Evolutionary conservation across 2,113 vertebrate genomes (phyloP), one percentile per base, ranked within the genome.

Genomic region (Nematolebias whitei): DNA sequence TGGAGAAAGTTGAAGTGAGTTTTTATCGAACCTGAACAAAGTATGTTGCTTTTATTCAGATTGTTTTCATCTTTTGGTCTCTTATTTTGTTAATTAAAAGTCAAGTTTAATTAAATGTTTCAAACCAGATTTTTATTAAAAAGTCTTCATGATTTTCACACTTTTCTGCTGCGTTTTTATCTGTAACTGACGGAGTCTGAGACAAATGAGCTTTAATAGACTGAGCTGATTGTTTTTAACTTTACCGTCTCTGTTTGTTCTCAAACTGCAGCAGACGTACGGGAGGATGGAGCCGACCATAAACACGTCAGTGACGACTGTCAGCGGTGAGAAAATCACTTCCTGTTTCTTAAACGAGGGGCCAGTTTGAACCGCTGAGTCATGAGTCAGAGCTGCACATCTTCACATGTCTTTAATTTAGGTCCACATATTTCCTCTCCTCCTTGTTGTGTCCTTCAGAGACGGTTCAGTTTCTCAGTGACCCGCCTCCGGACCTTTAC

Each of bases 401-500:
- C 3, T 51, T 18, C 10, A 12, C 12, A 4, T 18, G 0, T 29
- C 12, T 51, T n/a, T 13, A 32, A 12, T 14, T 40, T 23, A 1
- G 4, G 2, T 4, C 40, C 12, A 0, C 26, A 7, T n/a, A 4
- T 22, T 7, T 6, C 22, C 23, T 26, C 26, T n/a, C n/a, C 3
- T 7, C 50, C 7, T 8, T 43, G 19, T 10, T 29, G 12, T n/a
- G 3, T 53, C 40, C 47, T 32, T 50, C 89, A 98, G 97, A 93
- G 11, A 78, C 78, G 35, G 95, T 80, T 87, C 91, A 86, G 54
- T 93, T 95, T 89, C 92, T 99, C 23, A 94, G 92, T 15, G 92
- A 94, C 76, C 95, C 97, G 0, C 95, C 96, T 40, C 86, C 94
- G 55, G 93, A 94, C 74, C 95, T 98, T 78, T 98, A 95, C 84